Base-by-base conservation (phyloP, 2,113 vertebrate genomes). In the Camelus dromedarius region DNA sequence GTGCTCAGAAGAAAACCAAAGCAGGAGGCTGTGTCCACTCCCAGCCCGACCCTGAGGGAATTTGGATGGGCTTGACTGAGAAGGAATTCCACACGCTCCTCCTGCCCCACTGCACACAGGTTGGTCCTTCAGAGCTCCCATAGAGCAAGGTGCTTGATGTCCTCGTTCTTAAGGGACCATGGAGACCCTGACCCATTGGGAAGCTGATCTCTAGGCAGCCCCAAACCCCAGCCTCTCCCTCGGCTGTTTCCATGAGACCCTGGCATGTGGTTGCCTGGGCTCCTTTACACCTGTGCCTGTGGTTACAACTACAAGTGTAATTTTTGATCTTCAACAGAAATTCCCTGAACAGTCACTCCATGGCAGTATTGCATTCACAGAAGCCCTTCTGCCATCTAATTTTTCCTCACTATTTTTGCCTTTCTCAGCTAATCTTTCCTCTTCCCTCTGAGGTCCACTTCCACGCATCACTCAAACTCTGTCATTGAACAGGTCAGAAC, bases 131-230 rank as follows among this genome's bases (percentile, higher is more conserved):
- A 9, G 26, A 50, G n/a, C 48, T 12, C 38, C 54, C n/a, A 6
- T 2, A 3, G 1, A 28, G 8, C 22, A n/a, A 42, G 62, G 19
- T 2, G 6, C 30, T 0, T 28, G 3, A 22, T 6, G 20, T 38
- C 46, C 32, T 85, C 50, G 75, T 22, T 64, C 84, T 72, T n/a
- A 28, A 62, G 67, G 38, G 80, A 69, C 30, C 18, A 5, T 89
- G 46, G 56, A 58, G 90, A 48, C 28, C 48, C n/a, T 28, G 35
- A 20, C 22, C n/a, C 7, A 2, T 9, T 9, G 38, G 10, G 32
- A 46, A 30, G 15, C 32, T 18, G 4, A 58, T 62, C 70, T 32
- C 19, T 52, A 28, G n/a, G 91, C 60, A 52, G 8, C 32, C 14
- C 30, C 6, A 12, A 35, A 42, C 35, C 69, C 46, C 4, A 2